Evolutionary conservation across 2,797 vertebrate genomes (phyloP).

Genomic region (Clamator glandarius): DNA sequence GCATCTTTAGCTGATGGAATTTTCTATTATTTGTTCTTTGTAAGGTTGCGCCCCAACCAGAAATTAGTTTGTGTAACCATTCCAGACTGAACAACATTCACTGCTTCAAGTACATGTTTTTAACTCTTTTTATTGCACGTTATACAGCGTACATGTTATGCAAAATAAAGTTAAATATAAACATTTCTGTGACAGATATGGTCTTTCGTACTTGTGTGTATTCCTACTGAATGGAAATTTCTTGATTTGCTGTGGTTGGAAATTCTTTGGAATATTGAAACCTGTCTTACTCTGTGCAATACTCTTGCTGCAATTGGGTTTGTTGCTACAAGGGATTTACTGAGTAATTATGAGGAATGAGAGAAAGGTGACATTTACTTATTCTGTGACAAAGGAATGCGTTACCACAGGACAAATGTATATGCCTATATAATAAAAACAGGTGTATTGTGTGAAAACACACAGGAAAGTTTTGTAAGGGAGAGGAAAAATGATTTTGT

Average conservation of each 20-base stretch:
- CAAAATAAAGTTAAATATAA: not conserved
- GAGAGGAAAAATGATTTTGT: not conserved
- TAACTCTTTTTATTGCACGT: not conserved
- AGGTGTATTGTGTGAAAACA: conserved; percentile 28
- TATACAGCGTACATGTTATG: not conserved
- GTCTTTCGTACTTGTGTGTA: not conserved
- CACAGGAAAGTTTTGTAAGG: not conserved
- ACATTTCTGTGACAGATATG: not conserved
- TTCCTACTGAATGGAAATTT: conserved; percentile 14
- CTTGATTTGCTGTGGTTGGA: not conserved
- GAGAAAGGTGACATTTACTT: conserved; percentile 50
- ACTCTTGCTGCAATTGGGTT: not conserved
- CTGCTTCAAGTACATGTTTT: not conserved
- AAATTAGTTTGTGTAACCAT: not conserved
- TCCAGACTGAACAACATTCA: not conserved
- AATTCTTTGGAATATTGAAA: not conserved
- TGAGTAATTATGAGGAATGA: conserved; percentile 34
- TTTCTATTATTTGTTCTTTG: not conserved
- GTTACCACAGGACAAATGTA: conserved; percentile 21
- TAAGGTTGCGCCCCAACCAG: not conserved
- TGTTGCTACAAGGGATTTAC: conserved; percentile 36
- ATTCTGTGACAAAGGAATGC: conserved; percentile 3
- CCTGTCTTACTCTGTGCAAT: not conserved
- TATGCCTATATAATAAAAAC: conserved; percentile 18
- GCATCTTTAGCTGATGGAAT: not conserved